Conservation (phyloP, 2,113 vertebrate genomes). For the Calyptommatus sinebrachiatus region DNA sequence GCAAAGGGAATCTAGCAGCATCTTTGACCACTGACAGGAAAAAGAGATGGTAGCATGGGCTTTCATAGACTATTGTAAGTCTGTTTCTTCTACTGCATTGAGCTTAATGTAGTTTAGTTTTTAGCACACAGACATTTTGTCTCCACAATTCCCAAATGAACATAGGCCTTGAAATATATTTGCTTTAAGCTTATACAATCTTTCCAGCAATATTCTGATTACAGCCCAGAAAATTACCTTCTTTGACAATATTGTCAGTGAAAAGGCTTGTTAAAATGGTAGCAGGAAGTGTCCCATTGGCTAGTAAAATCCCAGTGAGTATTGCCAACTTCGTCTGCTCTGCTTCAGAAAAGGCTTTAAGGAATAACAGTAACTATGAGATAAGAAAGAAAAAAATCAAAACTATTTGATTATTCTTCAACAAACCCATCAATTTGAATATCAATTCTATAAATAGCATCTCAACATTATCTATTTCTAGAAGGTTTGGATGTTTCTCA, state of each 20-base stretch:
- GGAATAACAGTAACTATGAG: constrained; percentile 86
- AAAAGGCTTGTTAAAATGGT: constrained; percentile 89
- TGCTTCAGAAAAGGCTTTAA: constrained; percentile 89
- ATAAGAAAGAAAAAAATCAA: constrained; percentile 36
- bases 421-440: not conserved
- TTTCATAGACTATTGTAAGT: too few species aligned
- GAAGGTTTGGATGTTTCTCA: too few species aligned
- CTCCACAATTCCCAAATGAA: too few species aligned
- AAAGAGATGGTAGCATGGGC: too few species aligned
- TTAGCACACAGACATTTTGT: too few species aligned
- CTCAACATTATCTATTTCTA: not conserved
- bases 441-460: not conserved
- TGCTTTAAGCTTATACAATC: too few species aligned
- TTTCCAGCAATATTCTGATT: too few species aligned
- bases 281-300: constrained; percentile 80
- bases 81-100: too few species aligned
- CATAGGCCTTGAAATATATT: too few species aligned
- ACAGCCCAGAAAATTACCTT: constrained; percentile 73
- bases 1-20: too few species aligned
- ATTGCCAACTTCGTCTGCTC: constrained; percentile 91
- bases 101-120: too few species aligned
- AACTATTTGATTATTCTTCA: not conserved
- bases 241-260: constrained; percentile 89
- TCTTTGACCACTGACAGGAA: too few species aligned
- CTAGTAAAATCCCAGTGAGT: constrained; percentile 86